A percentile compares a stretch with the other conserved stretches of the same genome.
Conservation (phyloP, 2,797 vertebrate genomes). For the Otus scops region DNA sequence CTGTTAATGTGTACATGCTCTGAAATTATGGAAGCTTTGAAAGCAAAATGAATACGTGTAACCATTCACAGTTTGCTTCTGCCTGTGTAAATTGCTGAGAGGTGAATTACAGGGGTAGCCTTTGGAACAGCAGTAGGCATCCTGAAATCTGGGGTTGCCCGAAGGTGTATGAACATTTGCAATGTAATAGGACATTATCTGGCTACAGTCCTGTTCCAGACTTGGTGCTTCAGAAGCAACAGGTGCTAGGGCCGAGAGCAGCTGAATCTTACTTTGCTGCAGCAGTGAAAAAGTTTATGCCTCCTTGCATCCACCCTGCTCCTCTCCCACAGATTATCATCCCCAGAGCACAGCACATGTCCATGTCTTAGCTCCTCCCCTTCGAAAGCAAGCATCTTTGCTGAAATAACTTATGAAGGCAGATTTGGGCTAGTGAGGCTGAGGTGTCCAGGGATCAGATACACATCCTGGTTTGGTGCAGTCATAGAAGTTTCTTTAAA, state of each 20-base stretch:
- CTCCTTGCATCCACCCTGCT: neutral
- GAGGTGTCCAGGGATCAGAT: neutral
- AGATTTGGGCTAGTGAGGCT: neutral
- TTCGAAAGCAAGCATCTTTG: neutral
- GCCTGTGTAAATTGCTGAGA: neutral
- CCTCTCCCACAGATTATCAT: neutral
- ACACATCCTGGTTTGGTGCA: neutral
- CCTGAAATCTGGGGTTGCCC: neutral
- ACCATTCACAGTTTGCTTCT: neutral
- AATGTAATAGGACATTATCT: neutral
- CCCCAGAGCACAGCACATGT: neutral
- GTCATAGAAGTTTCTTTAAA: neutral
- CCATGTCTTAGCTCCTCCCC: neutral
- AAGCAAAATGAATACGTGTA: neutral
- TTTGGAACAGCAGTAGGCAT: neutral
- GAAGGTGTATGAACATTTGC: neutral
- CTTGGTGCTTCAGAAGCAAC: neutral
- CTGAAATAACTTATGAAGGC: neutral
- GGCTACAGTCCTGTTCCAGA: neutral
- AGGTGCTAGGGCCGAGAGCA: neutral
- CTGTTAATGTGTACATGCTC: neutral
- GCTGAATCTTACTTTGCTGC: neutral
- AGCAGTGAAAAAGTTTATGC: neutral
- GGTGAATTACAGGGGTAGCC: neutral
- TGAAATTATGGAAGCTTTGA: neutral